A percentile compares a stretch with the other conserved stretches of the same genome.
Evolutionary conservation across 2,888 invertebrate species (phyloP).

Genomic region (Drosophila falleni): DNA sequence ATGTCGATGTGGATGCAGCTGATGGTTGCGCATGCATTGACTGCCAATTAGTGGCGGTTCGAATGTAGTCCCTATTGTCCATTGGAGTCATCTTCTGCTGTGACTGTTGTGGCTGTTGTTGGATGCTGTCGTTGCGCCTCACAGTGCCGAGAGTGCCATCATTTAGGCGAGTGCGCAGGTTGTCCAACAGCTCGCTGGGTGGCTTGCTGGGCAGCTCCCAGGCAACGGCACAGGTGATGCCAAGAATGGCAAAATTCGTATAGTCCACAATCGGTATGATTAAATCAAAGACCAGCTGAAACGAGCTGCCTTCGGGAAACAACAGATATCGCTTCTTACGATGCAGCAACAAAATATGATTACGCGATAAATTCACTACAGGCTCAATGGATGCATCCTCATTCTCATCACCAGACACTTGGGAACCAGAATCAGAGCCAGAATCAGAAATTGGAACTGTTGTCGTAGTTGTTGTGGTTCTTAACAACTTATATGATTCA

Average conservation of each 20-base stretch:
- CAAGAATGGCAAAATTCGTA: constrained; percentile 87
- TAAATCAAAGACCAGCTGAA: constrained; percentile 85
- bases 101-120: constrained; percentile 54
- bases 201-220: constrained; percentile 91
- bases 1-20: constrained; percentile 42
- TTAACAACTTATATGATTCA: constrained; percentile 23
- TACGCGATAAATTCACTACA: constrained; percentile 20
- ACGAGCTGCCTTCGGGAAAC: constrained; percentile 86
- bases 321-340: constrained; percentile 86
- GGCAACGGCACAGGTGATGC: constrained; percentile 91
- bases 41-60: constrained; percentile 67
- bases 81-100: neutral
- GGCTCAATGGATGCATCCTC: neutral
- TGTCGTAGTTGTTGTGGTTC: neutral
- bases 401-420: neutral
- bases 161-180: constrained; percentile 79
- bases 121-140: constrained; percentile 75
- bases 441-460: neutral
- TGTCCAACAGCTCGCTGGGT: constrained; percentile 82
- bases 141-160: constrained; percentile 79
- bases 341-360: constrained; percentile 71
- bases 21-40: constrained; percentile 54
- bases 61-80: constrained; percentile 32
- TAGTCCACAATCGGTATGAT: constrained; percentile 85
- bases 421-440: neutral